Evolutionary conservation across 2,888 invertebrate species (phyloP), one percentile per base, ranked within the genome.

Genomic region (Platycnemis pennipes): DNA sequence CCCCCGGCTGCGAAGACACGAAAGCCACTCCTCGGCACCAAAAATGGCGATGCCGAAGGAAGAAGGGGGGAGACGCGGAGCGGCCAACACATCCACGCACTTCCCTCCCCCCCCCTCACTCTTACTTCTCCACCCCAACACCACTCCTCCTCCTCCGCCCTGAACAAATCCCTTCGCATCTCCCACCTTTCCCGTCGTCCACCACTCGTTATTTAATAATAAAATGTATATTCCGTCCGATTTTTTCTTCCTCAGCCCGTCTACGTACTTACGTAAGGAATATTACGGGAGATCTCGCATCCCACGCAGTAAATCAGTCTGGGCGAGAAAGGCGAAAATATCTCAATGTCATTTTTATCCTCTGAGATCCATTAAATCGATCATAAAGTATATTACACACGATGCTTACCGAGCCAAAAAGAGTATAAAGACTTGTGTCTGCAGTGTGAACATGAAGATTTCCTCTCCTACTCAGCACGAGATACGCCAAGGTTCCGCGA

Each of bases 1-100:
- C 13, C n/a, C 49, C 53, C 13, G 37, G 37, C 42, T 49, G 11
- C 89, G 19, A n/a, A n/a, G 31, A 42, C 89, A 63, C 89, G 53
- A 89, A 89, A 89, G 89, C 56, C 89, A 56, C 89, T 89, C 91
- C 91, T 63, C 63, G 63, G n/a, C 91, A 69, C 91, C 91, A 63
- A 91, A 91, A 91, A 91, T 91, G 91, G 91, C 56, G 63, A 91
- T 69, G 77, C 63, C 89, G 22, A 46, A n/a, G 45, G 31, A 37
- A 77, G 77, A 87, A 42, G 46, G 53, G 1, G 89, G 53, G 42
- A 22, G 42, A 42, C 11, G 22, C 11, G 63, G 63, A 4, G n/a
- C n/a, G 45, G n/a, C 56, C 44, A 63, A 42, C 42, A 91, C 91
- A 91, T 63, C 91, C 91, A 91, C 91, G 91, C 91, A 56, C 56